Evolutionary conservation across 2,797 vertebrate species (phyloP).

Genomic region (Uromys caudimaculatus): DNA sequence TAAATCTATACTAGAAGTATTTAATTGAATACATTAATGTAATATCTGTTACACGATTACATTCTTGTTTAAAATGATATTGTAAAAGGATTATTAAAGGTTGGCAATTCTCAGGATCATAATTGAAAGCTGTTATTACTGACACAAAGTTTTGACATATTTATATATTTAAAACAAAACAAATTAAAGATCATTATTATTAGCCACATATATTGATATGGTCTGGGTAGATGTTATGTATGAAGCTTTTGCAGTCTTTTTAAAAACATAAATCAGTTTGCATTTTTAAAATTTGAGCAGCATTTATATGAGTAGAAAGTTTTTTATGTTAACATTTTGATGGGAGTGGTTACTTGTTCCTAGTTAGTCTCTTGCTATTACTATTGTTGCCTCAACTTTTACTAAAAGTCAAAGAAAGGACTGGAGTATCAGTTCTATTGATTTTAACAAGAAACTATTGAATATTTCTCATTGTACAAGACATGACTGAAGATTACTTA

Average conservation of each 20-base stretch:
- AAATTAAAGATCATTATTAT: constrained; percentile 6
- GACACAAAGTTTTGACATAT: neutral
- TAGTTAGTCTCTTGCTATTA: neutral
- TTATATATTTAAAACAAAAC: neutral
- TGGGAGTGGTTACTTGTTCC: neutral
- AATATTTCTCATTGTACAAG: neutral
- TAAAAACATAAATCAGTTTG: neutral
- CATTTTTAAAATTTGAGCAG: neutral
- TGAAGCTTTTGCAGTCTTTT: neutral
- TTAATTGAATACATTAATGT: constrained; percentile 39
- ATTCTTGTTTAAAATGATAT: neutral
- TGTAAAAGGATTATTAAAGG: neutral
- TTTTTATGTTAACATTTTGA: neutral
- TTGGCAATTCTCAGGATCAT: neutral
- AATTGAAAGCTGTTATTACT: constrained; percentile 36
- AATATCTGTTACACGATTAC: neutral
- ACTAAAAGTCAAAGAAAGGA: rapidly evolving
- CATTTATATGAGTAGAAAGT: neutral
- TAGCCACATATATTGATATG: neutral
- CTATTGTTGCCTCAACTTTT: neutral
- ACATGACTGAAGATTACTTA: neutral
- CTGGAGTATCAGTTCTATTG: neutral
- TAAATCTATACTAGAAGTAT: neutral
- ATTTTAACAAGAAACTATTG: neutral
- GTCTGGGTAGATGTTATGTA: neutral